A percentile compares a stretch with the other conserved stretches of the same genome.
phyloP scores from a whole-genome alignment of 2,113 vertebrate genomes.

The Pluvianellus socialis region DNA sequence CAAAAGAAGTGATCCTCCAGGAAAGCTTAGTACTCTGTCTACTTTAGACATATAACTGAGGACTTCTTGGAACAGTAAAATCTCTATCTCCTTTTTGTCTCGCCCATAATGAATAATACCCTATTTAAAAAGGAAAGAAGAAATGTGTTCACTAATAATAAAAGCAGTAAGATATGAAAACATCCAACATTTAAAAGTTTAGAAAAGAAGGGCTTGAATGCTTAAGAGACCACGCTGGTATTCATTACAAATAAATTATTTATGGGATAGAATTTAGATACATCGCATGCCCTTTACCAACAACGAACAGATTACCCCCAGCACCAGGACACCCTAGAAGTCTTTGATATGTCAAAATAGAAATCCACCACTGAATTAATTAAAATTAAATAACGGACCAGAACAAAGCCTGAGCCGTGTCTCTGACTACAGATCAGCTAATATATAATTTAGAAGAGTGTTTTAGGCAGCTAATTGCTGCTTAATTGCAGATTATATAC shows the following conservation, averaged over 20 bases:
- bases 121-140: conserved; percentile 65
- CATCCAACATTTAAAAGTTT: neutral
- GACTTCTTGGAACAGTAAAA: conserved; percentile 93
- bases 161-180: neutral
- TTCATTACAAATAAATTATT: neutral
- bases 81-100: conserved; percentile 89
- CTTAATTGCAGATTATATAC: neutral
- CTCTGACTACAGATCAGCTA: neutral
- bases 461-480: neutral
- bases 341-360: neutral
- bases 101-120: conserved; percentile 89
- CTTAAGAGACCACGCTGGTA: neutral
- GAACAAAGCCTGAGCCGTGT: neutral
- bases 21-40: conserved; percentile 90
- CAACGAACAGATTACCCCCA: neutral
- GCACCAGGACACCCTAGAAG: neutral
- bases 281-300: neutral
- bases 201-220: neutral
- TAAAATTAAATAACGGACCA: neutral
- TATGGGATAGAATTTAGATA: neutral
- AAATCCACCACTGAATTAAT: neutral
- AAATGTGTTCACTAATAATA: neutral
- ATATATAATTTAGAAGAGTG: neutral
- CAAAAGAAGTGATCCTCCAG: conserved; percentile 91
- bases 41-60: conserved; percentile 87